Base-by-base conservation (phyloP, 1,140 invertebrate species). In the Magallana gigas region DNA sequence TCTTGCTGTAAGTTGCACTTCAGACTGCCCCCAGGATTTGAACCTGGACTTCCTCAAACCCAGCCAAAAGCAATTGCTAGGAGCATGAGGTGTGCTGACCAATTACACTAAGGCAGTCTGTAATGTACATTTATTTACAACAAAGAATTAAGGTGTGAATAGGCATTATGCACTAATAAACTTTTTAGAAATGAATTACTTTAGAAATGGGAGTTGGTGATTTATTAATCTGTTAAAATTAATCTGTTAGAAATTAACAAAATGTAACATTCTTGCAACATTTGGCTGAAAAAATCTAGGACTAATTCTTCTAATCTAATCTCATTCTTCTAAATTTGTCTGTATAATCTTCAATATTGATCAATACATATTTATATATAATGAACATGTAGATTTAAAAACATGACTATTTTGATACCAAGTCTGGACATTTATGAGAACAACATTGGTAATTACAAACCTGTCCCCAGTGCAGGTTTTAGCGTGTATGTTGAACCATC, bases 101-200 rank as follows among this genome's bases (percentile, higher is more conserved):
- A 68, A 23, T 68, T 68, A 68, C 64, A 68, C 64, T 68, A 68
- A n/a, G 64, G n/a, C 64, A 68, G 29, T 68, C 64, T 68, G 64
- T 0, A 68, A n/a, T 23, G 64, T 68, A 68, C 62, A 64, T 1
- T 64, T n/a, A 64, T 14, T 1, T 4, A 23, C 18, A 18, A 5
- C 4, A n/a, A 18, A 68, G 0, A 68, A 18, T n/a, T n/a, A n/a
- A n/a, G 1, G 5, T 7, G 9, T 68, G 1, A 68, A 23, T 68
- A 6, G 23, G 16, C 8, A 5, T 23, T 7, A 64, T 64, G 16
- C 18, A 36, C 62, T n/a, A 1, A 7, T 14, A 12, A 64, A 64
- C 18, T 5, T 16, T n/a, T n/a, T 16, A n/a, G 62, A n/a, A n/a
- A 64, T 18, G 23, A 3, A 1, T 68, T n/a, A 23, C 1, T 23